Evolutionary conservation across 1,140 invertebrate genomes (phyloP).

Genomic region (Oppia nitens): DNA sequence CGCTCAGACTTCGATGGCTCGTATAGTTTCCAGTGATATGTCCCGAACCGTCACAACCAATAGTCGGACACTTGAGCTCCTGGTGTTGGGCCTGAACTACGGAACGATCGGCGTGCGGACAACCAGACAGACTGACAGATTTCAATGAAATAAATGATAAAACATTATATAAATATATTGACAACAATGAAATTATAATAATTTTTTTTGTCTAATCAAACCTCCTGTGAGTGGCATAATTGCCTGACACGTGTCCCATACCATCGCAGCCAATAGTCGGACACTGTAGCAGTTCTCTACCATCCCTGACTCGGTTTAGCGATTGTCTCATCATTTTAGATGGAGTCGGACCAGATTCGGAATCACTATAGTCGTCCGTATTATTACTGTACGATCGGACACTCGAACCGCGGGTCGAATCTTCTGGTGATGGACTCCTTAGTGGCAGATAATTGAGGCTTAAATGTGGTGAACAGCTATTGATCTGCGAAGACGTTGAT

Average conservation of each 20-base stretch:
- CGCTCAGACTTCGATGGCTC: slow-evolving; percentile 23
- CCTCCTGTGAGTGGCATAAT: slow-evolving; percentile 69
- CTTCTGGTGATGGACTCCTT: not conserved
- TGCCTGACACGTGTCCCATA: slow-evolving; percentile 65
- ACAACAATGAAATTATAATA: not conserved
- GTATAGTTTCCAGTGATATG: slow-evolving; percentile 23
- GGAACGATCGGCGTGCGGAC: slow-evolving; percentile 59
- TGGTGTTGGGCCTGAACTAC: slow-evolving; percentile 56
- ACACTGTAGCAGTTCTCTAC: slow-evolving; percentile 50
- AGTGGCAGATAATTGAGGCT: not conserved
- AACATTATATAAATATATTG: not conserved
- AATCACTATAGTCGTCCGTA: slow-evolving; percentile 1
- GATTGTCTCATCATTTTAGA: slow-evolving; percentile 15
- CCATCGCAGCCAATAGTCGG: slow-evolving; percentile 59
- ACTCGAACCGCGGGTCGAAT: not conserved
- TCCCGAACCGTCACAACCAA: slow-evolving; percentile 20
- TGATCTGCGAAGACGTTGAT: not conserved
- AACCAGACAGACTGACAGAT: slow-evolving; percentile 53
- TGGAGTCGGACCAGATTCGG: slow-evolving; percentile 7
- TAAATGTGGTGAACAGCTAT: not conserved
- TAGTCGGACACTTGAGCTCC: slow-evolving; percentile 64
- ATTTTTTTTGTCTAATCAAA: slow-evolving; percentile 29
- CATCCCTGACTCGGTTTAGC: slow-evolving; percentile 30
- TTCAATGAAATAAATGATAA: not conserved
- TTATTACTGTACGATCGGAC: slow-evolving; percentile 24